phyloP scores from a whole-genome alignment of 2,113 vertebrate genomes.

The Platycercus adscitus region DNA sequence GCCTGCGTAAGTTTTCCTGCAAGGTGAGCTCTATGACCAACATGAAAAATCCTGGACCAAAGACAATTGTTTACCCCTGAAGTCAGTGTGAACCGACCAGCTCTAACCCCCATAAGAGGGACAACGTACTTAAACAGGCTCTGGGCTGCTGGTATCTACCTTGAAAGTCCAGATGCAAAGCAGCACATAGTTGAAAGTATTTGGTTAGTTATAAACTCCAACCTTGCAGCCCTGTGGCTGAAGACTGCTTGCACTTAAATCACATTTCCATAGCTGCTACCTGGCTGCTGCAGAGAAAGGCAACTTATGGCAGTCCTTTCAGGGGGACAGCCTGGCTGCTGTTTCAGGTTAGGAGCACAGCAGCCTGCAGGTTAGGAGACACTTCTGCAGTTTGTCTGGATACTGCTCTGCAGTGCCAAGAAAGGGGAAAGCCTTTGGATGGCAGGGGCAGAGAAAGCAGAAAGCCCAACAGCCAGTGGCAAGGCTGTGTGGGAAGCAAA shows the following conservation, averaged over 20 bases:
- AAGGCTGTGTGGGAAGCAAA: neutral
- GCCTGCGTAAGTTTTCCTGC: neutral
- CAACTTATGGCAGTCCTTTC: neutral
- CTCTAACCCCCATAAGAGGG: neutral
- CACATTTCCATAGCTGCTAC: neutral
- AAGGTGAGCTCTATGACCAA: neutral
- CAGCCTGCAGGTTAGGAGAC: neutral
- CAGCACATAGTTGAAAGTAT: neutral
- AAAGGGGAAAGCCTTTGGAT: neutral
- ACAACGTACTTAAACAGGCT: neutral
- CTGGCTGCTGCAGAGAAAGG: neutral
- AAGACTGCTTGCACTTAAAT: neutral
- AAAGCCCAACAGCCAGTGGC: neutral
- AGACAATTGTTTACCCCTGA: neutral
- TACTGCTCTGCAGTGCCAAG: neutral
- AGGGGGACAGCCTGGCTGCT: neutral
- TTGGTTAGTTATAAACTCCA: neutral
- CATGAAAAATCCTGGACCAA: neutral
- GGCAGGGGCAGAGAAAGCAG: neutral
- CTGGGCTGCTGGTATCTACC: neutral
- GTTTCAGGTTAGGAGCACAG: neutral
- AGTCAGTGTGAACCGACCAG: neutral
- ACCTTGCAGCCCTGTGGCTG: neutral
- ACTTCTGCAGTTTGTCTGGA: neutral
- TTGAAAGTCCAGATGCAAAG: neutral